Conservation (phyloP, 2,888 invertebrate species). For the Strigamia transsilvanica region DNA sequence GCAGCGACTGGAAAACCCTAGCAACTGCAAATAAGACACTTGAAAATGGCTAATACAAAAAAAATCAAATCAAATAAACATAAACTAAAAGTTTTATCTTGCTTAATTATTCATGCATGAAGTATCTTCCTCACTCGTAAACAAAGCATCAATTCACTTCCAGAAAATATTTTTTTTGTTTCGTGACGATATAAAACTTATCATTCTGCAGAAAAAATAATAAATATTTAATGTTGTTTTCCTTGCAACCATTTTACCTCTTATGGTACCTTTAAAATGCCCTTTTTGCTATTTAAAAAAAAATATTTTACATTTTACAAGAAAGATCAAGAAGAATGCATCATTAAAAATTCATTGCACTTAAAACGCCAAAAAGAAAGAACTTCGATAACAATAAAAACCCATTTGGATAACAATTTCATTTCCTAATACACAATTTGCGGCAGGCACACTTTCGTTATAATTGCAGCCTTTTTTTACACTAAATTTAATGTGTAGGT, state of each 20-base stretch:
- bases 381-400: too few relatives aligned
- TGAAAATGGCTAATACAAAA: not conserved
- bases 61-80: not conserved
- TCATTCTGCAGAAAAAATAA: not conserved
- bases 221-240: not conserved
- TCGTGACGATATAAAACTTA: not conserved
- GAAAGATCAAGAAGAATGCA: too few relatives aligned
- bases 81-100: not conserved
- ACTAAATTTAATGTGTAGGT: too few relatives aligned
- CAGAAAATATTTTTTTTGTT: not conserved
- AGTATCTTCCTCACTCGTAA: not conserved
- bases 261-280: not conserved
- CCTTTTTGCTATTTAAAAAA: not conserved
- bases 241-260: not conserved
- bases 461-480: too few relatives aligned
- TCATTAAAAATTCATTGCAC: too few relatives aligned
- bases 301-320: too few relatives aligned
- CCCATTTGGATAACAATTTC: too few relatives aligned
- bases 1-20: too few relatives aligned
- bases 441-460: too few relatives aligned
- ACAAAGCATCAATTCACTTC: not conserved
- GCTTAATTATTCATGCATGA: conserved; percentile 19
- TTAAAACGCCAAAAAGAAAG: too few relatives aligned
- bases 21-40: too few relatives aligned
- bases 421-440: too few relatives aligned